Evolutionary conservation across 2,888 invertebrate species (phyloP).

Genomic region (Gerris lacustris): DNA sequence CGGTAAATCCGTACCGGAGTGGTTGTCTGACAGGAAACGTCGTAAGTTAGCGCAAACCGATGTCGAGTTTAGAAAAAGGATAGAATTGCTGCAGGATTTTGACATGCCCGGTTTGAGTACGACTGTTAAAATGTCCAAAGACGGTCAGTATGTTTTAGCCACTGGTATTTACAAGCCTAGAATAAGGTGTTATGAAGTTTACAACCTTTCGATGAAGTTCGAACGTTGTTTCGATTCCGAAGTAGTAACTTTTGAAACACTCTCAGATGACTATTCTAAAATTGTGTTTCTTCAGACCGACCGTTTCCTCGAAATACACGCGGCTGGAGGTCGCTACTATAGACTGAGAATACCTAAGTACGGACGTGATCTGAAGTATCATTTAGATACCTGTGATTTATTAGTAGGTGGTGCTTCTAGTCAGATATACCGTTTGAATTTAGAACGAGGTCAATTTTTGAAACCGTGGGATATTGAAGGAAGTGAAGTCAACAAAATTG

Average conservation of each 20-base stretch:
- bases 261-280: constrained; percentile 95
- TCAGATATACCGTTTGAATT: constrained; percentile 86
- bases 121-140: constrained; percentile 68
- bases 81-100: constrained; percentile 97
- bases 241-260: constrained; percentile 79
- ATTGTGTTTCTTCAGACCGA: constrained; percentile 82
- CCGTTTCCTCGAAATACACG: constrained; percentile 90
- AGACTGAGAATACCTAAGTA: constrained; percentile 84
- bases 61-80: constrained; percentile 77
- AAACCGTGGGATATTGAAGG: constrained; percentile 68
- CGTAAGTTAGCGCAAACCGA: constrained; percentile 72
- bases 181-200: constrained; percentile 90
- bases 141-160: constrained; percentile 83
- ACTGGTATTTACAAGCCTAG: constrained; percentile 94
- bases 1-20: constrained; percentile 94
- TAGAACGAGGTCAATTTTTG: constrained; percentile 89
- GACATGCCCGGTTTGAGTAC: constrained; percentile 95
- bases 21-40: constrained; percentile 74
- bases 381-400: constrained; percentile 78
- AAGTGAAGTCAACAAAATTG: constrained; percentile 53
- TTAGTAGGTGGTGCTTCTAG: constrained; percentile 74
- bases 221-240: constrained; percentile 96
- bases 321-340: constrained; percentile 82
- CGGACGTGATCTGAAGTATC: constrained; percentile 87
- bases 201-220: constrained; percentile 91